Percentiles rank a stretch among this genome's conserved stretches.
phyloP scores from a whole-genome alignment of 2,888 invertebrate genomes.

The Torymus aiolomorphi region DNA sequence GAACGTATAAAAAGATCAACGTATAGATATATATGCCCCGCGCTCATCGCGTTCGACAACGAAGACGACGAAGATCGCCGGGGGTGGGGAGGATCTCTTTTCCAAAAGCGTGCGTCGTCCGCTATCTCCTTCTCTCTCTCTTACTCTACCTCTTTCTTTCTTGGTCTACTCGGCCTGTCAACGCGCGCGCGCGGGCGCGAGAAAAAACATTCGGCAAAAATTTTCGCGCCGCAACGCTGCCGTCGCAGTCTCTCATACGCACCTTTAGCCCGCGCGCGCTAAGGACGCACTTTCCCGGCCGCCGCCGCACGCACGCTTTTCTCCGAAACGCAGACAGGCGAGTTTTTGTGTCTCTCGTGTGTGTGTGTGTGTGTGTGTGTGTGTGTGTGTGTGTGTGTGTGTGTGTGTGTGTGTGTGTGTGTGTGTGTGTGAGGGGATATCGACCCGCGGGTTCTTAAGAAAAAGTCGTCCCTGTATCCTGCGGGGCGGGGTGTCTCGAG shows the following conservation, averaged over 20 bases:
- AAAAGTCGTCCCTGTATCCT: too few species aligned
- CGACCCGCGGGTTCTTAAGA: background rate
- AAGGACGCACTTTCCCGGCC: conserved; percentile 35
- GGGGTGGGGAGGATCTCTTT: conserved; percentile 65
- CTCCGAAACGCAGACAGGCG: background rate
- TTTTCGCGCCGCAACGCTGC: conserved; percentile 38
- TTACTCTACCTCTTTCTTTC: conserved; percentile 8
- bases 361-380: too few species aligned
- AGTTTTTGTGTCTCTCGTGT: conserved; percentile 29
- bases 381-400: too few species aligned
- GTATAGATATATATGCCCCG: conserved; percentile 8
- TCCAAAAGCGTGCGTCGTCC: conserved; percentile 67
- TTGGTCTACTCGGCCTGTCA: conserved; percentile 61
- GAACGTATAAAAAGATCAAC: conserved; percentile 22
- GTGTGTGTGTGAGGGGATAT: background rate
- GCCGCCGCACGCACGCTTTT: background rate
- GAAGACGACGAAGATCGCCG: background rate
- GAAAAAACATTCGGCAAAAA: conserved; percentile 59
- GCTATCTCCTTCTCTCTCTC: conserved; percentile 25
- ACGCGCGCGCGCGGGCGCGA: conserved; percentile 26
- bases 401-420: too few species aligned
- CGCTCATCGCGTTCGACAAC: too few species aligned
- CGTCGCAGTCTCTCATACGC: background rate
- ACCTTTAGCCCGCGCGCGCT: background rate
- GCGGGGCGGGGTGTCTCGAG: too few species aligned